phyloP scores from a whole-genome alignment of 2,888 invertebrate genomes.

The Morpho deidamia region DNA sequence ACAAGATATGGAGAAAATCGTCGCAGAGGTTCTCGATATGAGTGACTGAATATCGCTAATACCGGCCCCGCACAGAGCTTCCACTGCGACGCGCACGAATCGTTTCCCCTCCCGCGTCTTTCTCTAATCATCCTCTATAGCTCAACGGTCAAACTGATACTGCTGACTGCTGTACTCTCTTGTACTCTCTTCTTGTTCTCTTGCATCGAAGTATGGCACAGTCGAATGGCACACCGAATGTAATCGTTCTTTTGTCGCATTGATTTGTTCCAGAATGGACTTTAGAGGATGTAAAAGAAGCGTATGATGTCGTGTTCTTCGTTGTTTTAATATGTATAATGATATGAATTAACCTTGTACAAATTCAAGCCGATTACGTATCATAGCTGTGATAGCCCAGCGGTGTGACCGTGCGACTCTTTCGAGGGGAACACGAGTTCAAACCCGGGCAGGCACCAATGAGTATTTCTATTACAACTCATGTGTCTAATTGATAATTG shows the following conservation, averaged over 20 bases:
- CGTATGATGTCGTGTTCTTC: background rate
- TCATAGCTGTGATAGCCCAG: no score
- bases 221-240: background rate
- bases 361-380: conserved; percentile 22
- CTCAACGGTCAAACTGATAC: no score
- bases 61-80: background rate
- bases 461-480: no score
- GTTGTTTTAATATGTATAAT: conserved; percentile 1
- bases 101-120: background rate
- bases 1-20: conserved; percentile 88
- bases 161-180: no score
- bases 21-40: conserved; percentile 75
- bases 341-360: conserved; percentile 18
- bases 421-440: no score
- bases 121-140: no score
- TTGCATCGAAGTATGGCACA: no score
- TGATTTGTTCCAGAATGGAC: background rate
- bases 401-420: no score
- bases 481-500: no score
- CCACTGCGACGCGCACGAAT: conserved; percentile 4
- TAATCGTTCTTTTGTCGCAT: background rate
- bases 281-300: background rate
- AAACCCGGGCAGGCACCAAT: no score
- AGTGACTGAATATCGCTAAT: conserved; percentile 24
- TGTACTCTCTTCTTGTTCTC: no score